These are phyloP conservation scores for Ichneumoninae sp. DNA, from an alignment of 2,888 invertebrate species.

Conservation along the genomic window DNA sequence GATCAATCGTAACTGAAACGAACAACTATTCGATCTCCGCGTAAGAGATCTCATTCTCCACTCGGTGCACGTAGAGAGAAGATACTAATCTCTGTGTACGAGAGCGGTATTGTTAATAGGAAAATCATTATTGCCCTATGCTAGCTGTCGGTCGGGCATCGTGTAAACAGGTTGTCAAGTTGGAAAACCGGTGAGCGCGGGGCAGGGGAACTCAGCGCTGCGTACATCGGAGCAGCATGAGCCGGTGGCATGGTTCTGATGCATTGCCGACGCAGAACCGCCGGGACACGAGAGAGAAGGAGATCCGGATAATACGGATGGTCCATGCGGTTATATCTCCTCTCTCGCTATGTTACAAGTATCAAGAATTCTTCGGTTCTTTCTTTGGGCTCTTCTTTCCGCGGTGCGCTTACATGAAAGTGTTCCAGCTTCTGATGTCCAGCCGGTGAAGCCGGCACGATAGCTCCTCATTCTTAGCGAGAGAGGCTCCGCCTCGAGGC, in stretches of 20 bases:
- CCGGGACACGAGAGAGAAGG: conserved; percentile 22
- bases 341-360: conserved; percentile 68
- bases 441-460: conserved; percentile 48
- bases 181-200: conserved; percentile 69
- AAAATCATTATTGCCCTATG: conserved; percentile 74
- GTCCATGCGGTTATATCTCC: conserved; percentile 71
- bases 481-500: conserved; percentile 57
- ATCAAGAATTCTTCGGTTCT: conserved; percentile 66
- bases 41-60: conserved; percentile 59
- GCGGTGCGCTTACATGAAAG: conserved; percentile 68
- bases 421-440: conserved; percentile 66
- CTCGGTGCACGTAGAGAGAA: conserved; percentile 59
- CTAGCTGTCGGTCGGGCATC: conserved; percentile 68
- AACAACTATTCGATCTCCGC: conserved; percentile 29
- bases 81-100: conserved; percentile 78
- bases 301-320: conserved; percentile 57
- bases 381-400: conserved; percentile 66
- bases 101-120: conserved; percentile 80
- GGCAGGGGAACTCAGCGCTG: conserved; percentile 64
- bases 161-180: conserved; percentile 79
- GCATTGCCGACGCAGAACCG: conserved; percentile 48
- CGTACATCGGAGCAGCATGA: conserved; percentile 58
- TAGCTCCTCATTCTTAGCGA: conserved; percentile 50
- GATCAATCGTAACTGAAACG: conserved; percentile 37
- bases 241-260: conserved; percentile 51